Percentiles rank a stretch among this genome's conserved stretches.
Conservation (phyloP, 2,113 vertebrate species). For the Sardina pilchardus region DNA sequence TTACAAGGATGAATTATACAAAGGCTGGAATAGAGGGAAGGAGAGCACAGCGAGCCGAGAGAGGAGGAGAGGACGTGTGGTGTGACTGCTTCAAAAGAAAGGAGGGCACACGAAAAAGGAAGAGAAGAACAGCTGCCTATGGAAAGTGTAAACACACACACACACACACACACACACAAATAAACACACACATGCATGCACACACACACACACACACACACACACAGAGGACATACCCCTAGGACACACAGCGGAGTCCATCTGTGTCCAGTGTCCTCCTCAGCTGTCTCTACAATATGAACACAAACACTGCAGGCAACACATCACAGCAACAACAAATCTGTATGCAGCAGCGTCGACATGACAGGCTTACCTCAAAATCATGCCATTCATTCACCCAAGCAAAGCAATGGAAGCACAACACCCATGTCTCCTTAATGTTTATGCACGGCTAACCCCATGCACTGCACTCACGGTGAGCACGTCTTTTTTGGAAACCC, state of each 20-base stretch:
- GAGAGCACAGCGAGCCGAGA: background rate
- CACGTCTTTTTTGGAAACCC: background rate
- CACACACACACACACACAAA: slow-evolving; percentile 11
- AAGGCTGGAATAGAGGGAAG: background rate
- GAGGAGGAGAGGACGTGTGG: background rate
- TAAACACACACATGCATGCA: slow-evolving; percentile 30
- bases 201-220: slow-evolving; percentile 23
- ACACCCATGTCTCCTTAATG: background rate
- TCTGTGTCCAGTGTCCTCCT: slow-evolving; percentile 20
- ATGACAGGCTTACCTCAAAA: background rate
- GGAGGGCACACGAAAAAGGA: background rate
- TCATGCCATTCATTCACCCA: background rate
- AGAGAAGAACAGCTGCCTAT: slow-evolving; percentile 31
- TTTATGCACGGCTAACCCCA: background rate
- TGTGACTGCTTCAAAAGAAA: background rate
- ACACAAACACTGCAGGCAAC: background rate
- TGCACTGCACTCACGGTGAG: background rate
- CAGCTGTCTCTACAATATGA: slow-evolving; percentile 11
- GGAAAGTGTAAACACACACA: slow-evolving; percentile 36
- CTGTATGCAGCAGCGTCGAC: background rate
- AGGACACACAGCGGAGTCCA: slow-evolving; percentile 42
- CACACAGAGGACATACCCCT: slow-evolving; percentile 1
- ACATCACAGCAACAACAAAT: background rate
- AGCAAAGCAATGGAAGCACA: background rate
- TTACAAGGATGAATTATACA: background rate